Evolutionary conservation across 2,113 vertebrate species (phyloP).

Genomic region (Lophochroa leadbeateri): DNA sequence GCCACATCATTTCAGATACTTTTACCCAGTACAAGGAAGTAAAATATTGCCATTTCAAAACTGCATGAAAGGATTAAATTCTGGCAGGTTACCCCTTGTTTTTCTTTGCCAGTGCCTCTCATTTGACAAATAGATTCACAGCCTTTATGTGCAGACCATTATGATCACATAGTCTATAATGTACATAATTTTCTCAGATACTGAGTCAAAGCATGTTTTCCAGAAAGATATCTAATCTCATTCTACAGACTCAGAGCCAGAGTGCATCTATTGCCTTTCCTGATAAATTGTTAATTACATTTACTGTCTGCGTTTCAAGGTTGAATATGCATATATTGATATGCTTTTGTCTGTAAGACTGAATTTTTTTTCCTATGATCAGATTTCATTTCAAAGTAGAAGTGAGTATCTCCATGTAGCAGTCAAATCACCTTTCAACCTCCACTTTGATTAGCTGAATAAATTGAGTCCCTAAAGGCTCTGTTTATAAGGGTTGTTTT

Average conservation of each 20-base stretch:
- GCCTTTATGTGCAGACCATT: not conserved
- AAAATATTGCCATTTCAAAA: constrained; percentile 4
- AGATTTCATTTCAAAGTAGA: constrained; percentile 4
- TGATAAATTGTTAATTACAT: constrained; percentile 46
- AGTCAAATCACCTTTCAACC: not conserved
- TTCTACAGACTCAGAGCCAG: constrained; percentile 3
- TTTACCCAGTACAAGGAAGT: not conserved
- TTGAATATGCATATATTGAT: not conserved
- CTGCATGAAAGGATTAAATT: not conserved
- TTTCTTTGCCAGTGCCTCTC: not conserved
- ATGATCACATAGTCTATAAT: not conserved
- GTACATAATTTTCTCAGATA: constrained; percentile 28
- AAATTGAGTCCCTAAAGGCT: not conserved
- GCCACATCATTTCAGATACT: not conserved
- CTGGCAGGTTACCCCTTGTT: not conserved
- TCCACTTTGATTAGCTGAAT: not conserved
- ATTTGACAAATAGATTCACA: not conserved
- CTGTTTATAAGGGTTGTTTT: not conserved
- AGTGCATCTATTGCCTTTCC: not conserved
- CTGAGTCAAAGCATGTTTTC: constrained; percentile 24
- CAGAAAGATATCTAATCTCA: constrained; percentile 29
- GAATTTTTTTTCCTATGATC: not conserved
- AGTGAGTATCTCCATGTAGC: not conserved
- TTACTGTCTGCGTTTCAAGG: constrained; percentile 38
- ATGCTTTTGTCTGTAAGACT: not conserved